phyloP scores from a whole-genome alignment of 2,888 invertebrate genomes.

The Dasypolia templi region DNA sequence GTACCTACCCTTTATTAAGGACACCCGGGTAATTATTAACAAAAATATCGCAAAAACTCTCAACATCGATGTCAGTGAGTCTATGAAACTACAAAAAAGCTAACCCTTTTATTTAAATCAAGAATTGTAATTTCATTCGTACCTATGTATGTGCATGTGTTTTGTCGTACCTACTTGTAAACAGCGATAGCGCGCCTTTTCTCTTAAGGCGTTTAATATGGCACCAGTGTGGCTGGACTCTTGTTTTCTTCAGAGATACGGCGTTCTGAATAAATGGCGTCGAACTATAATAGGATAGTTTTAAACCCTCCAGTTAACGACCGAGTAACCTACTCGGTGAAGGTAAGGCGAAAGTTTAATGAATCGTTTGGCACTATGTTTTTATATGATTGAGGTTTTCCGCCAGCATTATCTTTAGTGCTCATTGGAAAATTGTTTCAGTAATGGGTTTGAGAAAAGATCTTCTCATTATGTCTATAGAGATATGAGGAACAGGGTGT shows the following conservation, averaged over 20 bases:
- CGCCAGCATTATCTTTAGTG: neutral
- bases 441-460: too few species aligned
- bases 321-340: neutral
- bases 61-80: too few species aligned
- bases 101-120: too few species aligned
- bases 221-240: neutral
- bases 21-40: too few species aligned
- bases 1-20: too few species aligned
- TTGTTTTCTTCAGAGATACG: neutral
- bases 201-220: conserved; percentile 5
- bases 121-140: too few species aligned
- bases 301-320: neutral
- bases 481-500: too few species aligned
- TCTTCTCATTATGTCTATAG: too few species aligned
- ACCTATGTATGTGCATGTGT: too few species aligned
- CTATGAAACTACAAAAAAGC: too few species aligned
- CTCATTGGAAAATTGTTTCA: neutral
- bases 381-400: conserved; percentile 17
- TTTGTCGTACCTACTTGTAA: neutral
- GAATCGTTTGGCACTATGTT: conserved; percentile 23
- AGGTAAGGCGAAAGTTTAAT: conserved; percentile 31
- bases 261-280: neutral
- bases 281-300: neutral
- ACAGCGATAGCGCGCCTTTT: neutral
- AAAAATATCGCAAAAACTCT: too few species aligned